Evolutionary conservation across 2,888 invertebrate genomes (phyloP).

Genomic region (Drosophila nr. fundita): DNA sequence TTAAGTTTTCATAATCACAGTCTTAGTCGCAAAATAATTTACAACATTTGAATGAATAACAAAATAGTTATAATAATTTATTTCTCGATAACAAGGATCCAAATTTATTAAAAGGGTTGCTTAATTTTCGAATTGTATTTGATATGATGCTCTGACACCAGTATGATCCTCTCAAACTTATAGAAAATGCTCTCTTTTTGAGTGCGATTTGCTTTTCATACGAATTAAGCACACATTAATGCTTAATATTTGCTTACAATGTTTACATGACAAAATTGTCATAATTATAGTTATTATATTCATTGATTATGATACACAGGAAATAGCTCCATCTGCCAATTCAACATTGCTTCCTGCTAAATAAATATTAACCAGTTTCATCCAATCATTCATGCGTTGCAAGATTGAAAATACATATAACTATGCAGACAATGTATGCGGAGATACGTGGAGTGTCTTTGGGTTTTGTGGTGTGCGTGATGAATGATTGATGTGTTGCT

Average conservation of each 20-base stretch:
- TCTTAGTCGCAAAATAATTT: neutral
- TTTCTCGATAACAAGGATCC: neutral
- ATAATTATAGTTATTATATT: neutral
- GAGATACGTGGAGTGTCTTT: constrained; percentile 38
- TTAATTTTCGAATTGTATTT: neutral
- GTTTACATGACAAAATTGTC: neutral
- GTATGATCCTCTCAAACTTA: neutral
- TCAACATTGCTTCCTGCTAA: neutral
- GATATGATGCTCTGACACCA: neutral
- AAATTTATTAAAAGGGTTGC: neutral
- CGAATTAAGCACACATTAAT: neutral
- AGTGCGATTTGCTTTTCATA: neutral
- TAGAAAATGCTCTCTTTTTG: neutral
- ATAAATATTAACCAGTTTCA: constrained; percentile 3
- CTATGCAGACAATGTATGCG: constrained; percentile 1
- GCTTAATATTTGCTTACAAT: neutral
- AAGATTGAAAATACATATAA: neutral
- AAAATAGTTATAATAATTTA: neutral
- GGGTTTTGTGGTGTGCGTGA: constrained; percentile 62
- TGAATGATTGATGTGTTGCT: constrained; percentile 78
- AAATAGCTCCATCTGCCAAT: neutral
- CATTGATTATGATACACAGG: constrained; percentile 12
- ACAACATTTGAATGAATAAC: neutral
- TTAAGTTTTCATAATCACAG: neutral
- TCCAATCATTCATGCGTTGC: neutral